Evolutionary conservation across 2,797 vertebrate genomes (phyloP).

Genomic region (Argentina silus): DNA sequence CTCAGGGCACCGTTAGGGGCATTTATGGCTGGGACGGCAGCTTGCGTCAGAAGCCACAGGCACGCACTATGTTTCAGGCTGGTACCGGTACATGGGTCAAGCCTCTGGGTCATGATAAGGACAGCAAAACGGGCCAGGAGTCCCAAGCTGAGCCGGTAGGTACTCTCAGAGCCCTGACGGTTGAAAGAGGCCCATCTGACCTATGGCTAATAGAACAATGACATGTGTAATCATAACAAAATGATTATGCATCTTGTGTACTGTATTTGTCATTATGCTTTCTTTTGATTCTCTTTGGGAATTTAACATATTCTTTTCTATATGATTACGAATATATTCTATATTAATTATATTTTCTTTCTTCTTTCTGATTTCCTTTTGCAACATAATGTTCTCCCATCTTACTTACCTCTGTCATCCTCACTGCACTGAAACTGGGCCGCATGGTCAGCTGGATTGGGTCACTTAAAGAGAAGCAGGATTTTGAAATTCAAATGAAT

Average conservation of each 20-base stretch:
- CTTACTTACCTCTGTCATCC: background rate
- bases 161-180: slow-evolving; percentile 30
- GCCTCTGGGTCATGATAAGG: slow-evolving; percentile 52
- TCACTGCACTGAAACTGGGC: background rate
- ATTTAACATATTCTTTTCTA: slow-evolving; percentile 15
- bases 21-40: slow-evolving; percentile 74
- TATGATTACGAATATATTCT: background rate
- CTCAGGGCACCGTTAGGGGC: slow-evolving; percentile 73
- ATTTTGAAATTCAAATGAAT: background rate
- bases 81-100: slow-evolving; percentile 66
- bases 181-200: background rate
- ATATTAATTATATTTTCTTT: too few species aligned
- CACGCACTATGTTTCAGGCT: slow-evolving; percentile 79
- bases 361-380: slow-evolving; percentile 1
- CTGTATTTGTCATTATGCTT: too few species aligned
- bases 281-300: background rate
- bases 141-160: slow-evolving; percentile 71
- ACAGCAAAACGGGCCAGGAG: slow-evolving; percentile 48
- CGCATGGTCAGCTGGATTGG: background rate
- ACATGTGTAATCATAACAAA: too few species aligned
- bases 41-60: slow-evolving; percentile 76
- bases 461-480: background rate
- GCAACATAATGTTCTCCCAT: background rate
- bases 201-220: slow-evolving; percentile 2
- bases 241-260: too few species aligned